phyloP scores from a whole-genome alignment of 2,888 invertebrate genomes.

The Saturnia japonica region DNA sequence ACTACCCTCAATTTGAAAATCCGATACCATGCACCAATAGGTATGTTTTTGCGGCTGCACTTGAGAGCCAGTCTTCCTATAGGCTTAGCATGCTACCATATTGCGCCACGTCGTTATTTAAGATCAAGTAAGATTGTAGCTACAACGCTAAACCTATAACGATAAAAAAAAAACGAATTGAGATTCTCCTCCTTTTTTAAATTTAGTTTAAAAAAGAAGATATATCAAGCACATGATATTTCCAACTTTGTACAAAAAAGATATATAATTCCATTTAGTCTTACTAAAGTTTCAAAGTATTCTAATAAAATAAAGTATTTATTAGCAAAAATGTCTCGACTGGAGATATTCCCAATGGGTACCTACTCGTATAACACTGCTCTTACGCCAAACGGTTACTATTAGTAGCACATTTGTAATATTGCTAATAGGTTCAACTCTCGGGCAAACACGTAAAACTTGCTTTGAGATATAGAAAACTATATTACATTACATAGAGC shows the following conservation, averaged over 20 bases:
- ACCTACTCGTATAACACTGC: background rate
- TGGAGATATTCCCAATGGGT: background rate
- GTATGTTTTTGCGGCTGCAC: too few relatives aligned
- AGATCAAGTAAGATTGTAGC: too few relatives aligned
- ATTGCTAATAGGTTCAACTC: background rate
- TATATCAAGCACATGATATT: background rate
- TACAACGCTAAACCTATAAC: too few relatives aligned
- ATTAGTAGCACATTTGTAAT: constrained; percentile 1
- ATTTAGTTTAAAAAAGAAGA: background rate
- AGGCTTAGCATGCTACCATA: too few relatives aligned
- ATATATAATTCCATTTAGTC: background rate
- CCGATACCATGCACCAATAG: too few relatives aligned
- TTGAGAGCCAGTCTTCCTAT: too few relatives aligned
- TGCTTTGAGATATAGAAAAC: background rate
- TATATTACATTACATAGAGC: background rate
- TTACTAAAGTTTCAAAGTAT: background rate
- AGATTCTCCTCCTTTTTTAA: too few relatives aligned
- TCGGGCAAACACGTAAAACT: background rate
- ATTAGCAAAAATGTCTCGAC: background rate
- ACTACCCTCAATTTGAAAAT: too few relatives aligned
- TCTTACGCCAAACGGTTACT: background rate
- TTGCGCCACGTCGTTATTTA: too few relatives aligned
- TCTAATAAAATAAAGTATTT: background rate
- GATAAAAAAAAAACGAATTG: too few relatives aligned
- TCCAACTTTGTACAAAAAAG: background rate